A percentile compares a stretch with the other conserved stretches of the same genome.
phyloP scores from a whole-genome alignment of 2,888 invertebrate genomes.

The Platycheirus albimanus region DNA sequence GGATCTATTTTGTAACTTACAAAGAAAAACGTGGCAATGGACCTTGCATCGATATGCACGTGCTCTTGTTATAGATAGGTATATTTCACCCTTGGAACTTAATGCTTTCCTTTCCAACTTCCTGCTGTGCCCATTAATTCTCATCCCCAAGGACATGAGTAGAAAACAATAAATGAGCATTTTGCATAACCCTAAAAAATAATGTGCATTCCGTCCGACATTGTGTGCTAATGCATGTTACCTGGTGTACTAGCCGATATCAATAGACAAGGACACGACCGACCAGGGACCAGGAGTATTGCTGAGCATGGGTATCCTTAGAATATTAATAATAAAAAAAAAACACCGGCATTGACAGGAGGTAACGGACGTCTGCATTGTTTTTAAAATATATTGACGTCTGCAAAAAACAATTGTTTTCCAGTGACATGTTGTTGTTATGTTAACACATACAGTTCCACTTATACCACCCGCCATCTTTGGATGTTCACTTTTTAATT shows the following conservation, averaged over 20 bases:
- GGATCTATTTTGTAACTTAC: background rate
- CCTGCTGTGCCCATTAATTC: slow-evolving; percentile 31
- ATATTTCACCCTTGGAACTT: background rate
- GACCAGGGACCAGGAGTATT: too few species aligned
- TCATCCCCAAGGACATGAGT: slow-evolving; percentile 30
- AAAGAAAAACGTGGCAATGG: background rate
- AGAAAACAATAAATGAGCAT: background rate
- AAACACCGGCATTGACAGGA: slow-evolving; percentile 53
- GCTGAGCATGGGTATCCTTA: background rate
- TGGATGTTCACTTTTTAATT: too few species aligned
- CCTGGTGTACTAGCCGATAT: background rate
- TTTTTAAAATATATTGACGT: slow-evolving; percentile 3
- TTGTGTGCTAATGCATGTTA: background rate
- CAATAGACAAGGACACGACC: background rate
- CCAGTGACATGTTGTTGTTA: background rate
- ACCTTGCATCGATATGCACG: background rate
- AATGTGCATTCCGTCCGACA: background rate
- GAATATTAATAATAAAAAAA: slow-evolving; percentile 26
- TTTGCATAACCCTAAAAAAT: slow-evolving; percentile 4
- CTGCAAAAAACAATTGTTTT: slow-evolving; percentile 10
- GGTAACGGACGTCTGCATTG: slow-evolving; percentile 23
- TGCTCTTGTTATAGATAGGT: background rate
- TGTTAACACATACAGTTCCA: background rate
- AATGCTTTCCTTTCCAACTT: background rate
- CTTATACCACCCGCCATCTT: slow-evolving; percentile 59